phyloP scores from a whole-genome alignment of 2,888 invertebrate genomes.

The Amiota minor region DNA sequence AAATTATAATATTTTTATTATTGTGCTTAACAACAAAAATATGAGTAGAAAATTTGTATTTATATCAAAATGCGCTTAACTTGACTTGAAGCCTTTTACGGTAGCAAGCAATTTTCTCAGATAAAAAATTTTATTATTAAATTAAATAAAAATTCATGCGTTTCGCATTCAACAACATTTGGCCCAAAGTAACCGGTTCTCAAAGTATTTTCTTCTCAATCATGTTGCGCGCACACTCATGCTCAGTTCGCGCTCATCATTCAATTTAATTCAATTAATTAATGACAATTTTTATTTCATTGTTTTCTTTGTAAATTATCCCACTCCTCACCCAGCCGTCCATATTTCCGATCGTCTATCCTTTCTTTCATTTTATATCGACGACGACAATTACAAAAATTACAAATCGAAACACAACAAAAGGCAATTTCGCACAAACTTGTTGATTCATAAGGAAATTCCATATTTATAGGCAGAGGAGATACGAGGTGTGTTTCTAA shows the following conservation, averaged over 20 bases:
- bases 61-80: conserved; percentile 17
- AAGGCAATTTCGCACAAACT: conserved; percentile 20
- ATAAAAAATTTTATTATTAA: no score
- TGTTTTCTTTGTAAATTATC: conserved; percentile 2
- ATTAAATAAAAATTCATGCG: background rate
- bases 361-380: background rate
- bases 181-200: background rate
- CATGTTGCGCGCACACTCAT: conserved; percentile 49
- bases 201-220: conserved; percentile 35
- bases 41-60: no score
- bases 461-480: conserved; percentile 45
- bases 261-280: conserved; percentile 50
- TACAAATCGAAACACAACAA: conserved; percentile 18
- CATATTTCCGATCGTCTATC: background rate
- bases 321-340: no score
- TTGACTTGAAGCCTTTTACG: conserved; percentile 55
- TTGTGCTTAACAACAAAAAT: no score
- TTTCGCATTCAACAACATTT: conserved; percentile 15
- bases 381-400: conserved; percentile 9
- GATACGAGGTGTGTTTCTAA: background rate
- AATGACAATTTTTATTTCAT: conserved; percentile 45
- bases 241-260: no score
- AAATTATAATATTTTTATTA: background rate
- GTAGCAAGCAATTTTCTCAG: conserved; percentile 25
- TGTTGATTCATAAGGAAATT: conserved; percentile 50